Base-by-base conservation (phyloP, 2,113 vertebrate species). In the Leucopternis melanops region DNA sequence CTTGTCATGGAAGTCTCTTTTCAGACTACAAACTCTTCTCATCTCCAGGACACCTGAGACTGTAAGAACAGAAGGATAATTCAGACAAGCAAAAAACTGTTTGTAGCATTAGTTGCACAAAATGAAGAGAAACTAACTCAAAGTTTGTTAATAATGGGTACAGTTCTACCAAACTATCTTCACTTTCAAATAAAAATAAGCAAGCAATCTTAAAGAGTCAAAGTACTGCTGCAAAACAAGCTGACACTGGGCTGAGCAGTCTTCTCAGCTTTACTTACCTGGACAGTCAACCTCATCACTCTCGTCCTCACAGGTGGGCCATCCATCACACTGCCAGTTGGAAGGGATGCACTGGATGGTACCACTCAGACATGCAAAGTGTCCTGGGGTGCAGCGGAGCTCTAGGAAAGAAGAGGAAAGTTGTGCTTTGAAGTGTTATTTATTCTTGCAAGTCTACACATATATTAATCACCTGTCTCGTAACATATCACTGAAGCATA, bases 291-390 rank as follows among this genome's bases (percentile, higher is more conserved):
- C 98, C 97, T 99, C 99, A 79, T 99, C 99, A 3, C 99, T 99
- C 97, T 99, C 98, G 44, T 99, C 99, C 97, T 99, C 99, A 1
- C 99, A 99, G 90, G 99, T 98, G 13, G 98, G 98, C 99, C 98
- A 99, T 54, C 99, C 99, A 94, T 99, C 99, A 85, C 99, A 99
- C 97, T 99, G 98, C 99, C 99, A 99, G 31, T 96, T 97, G 13
- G 99, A 98, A 13, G 99, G 99, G 97, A 99, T 99, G 97, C 99
- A 99, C 96, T 99, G 99, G 98, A 99, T 99, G 94, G 98, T 98
- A 38, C 99, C 99, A n/a, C 99, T 99, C 97, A 96, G 99, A 97
- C 99, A 99, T 38, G 99, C 98, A 86, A 99, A 99, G 98, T 99
- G 98, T 89, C 98, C 99, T 0, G 98, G 98, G 90, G 91, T 98